Base-by-base conservation (phyloP, 2,797 vertebrate genomes). In the Melopsittacus undulatus region DNA sequence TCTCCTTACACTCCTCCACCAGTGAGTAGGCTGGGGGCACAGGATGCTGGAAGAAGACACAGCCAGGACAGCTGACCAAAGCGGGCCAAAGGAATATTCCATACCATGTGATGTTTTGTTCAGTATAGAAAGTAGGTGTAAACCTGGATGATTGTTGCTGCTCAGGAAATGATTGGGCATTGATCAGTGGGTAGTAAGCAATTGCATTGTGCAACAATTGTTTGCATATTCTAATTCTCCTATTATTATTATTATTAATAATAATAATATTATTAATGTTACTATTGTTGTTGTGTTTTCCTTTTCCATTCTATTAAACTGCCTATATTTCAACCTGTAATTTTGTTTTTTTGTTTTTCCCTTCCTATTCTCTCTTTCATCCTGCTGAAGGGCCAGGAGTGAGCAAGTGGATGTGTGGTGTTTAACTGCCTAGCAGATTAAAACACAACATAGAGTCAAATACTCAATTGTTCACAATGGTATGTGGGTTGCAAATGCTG, bases 371-470 rank as follows among this genome's bases (percentile, higher is more conserved):
- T 70, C 15, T 52, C 36, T 17, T 11, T 5, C 4, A 2, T 61
- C 22, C 51, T 26, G 42, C 8, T 48, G 30, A 16, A 46, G 6
- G 0, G 1, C 14, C 56, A 5, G 9, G 4, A 52, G 6, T 36
- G 26, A 66, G 40, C 9, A 59, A 26, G 18, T 17, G 19, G 32
- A 32, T 46, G 13, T 17, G 11, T 1, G 0, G 16, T 59, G 23
- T 42, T 77, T 24, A 61, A 34, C 51, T 40, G 20, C 32, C 32
- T 22, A 5, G 11, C 29, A 29, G 51, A 13, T 38, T 66, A 42
- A 72, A 54, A 19, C 59, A 38, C 46, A 83, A 20, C 11, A 30
- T 12, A 9, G 0, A 32, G 62, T 52, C 29, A 70, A 16, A 30
- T 54, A 61, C n/a, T 66, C 38, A 52, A 8, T 26, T 26, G 7